phyloP scores from a whole-genome alignment of 2,888 invertebrate species.

The Campoletis raptor region DNA sequence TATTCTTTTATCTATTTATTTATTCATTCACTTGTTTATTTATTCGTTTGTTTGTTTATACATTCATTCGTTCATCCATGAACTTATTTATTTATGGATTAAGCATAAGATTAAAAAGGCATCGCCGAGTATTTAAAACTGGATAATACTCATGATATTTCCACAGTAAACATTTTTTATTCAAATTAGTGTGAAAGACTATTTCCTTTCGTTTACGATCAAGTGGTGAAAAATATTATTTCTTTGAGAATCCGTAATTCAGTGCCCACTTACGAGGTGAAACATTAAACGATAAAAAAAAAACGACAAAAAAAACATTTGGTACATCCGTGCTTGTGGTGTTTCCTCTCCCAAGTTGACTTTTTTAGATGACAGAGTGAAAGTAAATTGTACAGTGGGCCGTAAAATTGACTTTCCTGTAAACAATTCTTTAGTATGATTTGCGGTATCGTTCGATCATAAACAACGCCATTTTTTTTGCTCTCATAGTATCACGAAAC shows the following conservation, averaged over 20 bases:
- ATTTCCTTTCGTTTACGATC: neutral
- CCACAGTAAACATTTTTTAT: neutral
- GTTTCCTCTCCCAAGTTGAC: neutral
- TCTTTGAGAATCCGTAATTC: neutral
- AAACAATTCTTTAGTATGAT: neutral
- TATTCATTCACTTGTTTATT: neutral
- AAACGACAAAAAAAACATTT: neutral
- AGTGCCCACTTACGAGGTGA: neutral
- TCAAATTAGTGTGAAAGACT: neutral
- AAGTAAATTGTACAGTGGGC: neutral
- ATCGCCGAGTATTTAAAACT: too few relatives aligned
- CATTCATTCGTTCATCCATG: too few relatives aligned
- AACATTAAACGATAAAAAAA: neutral
- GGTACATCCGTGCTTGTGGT: neutral
- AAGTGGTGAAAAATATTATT: neutral
- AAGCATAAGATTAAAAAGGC: too few relatives aligned
- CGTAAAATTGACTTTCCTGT: neutral
- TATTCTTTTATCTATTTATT: slow-evolving; percentile 18
- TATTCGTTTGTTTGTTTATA: neutral
- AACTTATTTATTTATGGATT: too few relatives aligned
- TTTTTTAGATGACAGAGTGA: neutral
- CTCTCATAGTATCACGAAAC: neutral
- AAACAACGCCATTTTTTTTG: neutral
- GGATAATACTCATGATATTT: neutral
- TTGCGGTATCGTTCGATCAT: neutral